A percentile compares a stretch with the other conserved stretches of the same genome.
phyloP scores from a whole-genome alignment of 2,797 vertebrate species.

The Phoebastria nigripes region DNA sequence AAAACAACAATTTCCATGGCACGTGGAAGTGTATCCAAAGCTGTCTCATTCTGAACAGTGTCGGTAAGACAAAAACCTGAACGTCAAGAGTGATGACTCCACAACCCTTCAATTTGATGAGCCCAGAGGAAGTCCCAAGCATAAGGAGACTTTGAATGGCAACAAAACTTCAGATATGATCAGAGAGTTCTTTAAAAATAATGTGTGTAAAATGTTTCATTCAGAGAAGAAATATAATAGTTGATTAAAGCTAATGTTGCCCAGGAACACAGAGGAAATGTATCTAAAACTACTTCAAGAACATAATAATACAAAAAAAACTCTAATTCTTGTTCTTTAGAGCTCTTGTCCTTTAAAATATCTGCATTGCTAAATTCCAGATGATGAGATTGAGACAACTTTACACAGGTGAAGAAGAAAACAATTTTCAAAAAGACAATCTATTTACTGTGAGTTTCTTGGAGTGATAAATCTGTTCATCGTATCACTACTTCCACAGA shows the following conservation, averaged over 20 bases:
- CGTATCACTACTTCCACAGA: background rate
- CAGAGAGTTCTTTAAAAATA: background rate
- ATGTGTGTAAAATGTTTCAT: background rate
- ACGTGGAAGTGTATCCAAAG: background rate
- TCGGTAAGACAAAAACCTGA: background rate
- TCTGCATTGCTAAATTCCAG: background rate
- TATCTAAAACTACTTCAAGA: background rate
- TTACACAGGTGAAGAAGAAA: background rate
- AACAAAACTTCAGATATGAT: background rate
- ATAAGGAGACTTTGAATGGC: background rate
- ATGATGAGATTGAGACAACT: background rate
- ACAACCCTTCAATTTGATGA: background rate
- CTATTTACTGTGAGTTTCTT: background rate
- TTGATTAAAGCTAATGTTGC: background rate
- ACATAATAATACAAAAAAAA: accelerated
- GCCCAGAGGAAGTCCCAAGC: background rate
- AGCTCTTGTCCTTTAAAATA: background rate
- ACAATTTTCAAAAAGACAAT: background rate
- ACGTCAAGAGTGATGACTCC: background rate
- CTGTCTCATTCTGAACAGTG: background rate
- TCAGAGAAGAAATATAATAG: background rate
- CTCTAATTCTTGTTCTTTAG: background rate
- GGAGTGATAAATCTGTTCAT: background rate
- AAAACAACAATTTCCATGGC: background rate
- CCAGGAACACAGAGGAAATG: background rate